Percentiles rank a stretch among this genome's conserved stretches.
Evolutionary conservation across 2,113 vertebrate genomes (phyloP).

Genomic region (Neotoma lepida): DNA sequence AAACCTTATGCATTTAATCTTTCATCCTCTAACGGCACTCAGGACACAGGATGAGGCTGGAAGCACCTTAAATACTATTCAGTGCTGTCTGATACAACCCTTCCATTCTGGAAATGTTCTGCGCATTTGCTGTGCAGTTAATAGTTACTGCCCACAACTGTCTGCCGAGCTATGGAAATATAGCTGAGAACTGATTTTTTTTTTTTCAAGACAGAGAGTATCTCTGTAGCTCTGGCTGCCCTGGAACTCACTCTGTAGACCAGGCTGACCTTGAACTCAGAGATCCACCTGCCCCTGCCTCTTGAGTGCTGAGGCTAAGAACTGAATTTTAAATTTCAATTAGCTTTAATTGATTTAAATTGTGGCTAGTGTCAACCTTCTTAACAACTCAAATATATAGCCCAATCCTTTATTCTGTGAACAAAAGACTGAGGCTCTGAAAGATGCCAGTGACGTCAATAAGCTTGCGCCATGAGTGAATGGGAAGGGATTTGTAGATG

Average conservation of each 20-base stretch:
- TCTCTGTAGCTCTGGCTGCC: background rate
- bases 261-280: background rate
- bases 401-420: background rate
- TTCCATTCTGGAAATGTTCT: background rate
- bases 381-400: background rate
- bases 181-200: background rate
- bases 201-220: background rate
- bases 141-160: background rate
- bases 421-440: background rate
- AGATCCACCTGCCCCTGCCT: background rate
- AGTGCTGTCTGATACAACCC: background rate
- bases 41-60: background rate
- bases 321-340: background rate
- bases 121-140: background rate
- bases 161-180: background rate
- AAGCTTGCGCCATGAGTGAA: background rate
- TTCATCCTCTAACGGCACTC: no score
- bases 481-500: background rate
- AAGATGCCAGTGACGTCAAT: background rate
- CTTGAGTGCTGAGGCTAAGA: background rate
- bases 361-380: background rate
- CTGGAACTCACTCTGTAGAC: background rate
- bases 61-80: background rate
- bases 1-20: background rate
- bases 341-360: slow-evolving; percentile 39